A percentile compares a stretch with the other conserved stretches of the same genome.
Evolutionary conservation across 1,140 invertebrate genomes (phyloP).

Genomic region (Nasonia vitripennis): DNA sequence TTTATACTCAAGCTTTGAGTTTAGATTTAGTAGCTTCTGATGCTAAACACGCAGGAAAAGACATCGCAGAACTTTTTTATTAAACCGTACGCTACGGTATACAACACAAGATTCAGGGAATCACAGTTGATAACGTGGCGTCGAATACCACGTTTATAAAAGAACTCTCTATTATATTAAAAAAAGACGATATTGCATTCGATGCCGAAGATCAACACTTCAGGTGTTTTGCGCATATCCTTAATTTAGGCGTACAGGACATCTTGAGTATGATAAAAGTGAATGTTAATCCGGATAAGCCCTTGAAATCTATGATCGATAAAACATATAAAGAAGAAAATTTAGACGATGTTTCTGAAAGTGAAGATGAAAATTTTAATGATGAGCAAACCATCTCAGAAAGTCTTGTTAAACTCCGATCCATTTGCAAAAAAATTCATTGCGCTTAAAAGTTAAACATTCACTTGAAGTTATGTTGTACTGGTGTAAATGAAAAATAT

Average conservation of each 20-base stretch:
- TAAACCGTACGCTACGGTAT: no score
- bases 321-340: background rate
- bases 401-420: background rate
- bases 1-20: conserved; percentile 60
- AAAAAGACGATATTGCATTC: background rate
- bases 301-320: background rate
- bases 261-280: background rate
- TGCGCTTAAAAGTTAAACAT: no score
- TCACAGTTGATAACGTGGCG: conserved; percentile 52
- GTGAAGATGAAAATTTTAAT: background rate
- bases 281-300: no score
- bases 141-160: conserved; percentile 54
- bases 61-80: background rate
- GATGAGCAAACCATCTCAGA: background rate
- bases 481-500: no score
- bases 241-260: background rate
- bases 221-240: background rate
- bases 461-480: no score
- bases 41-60: no score
- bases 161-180: conserved; percentile 17
- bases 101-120: no score
- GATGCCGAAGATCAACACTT: conserved; percentile 21
- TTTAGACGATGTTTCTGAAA: background rate
- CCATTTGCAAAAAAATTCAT: background rate
- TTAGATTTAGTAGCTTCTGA: conserved; percentile 65